A percentile compares a stretch with the other conserved stretches of the same genome.
These are phyloP conservation scores for Zenarchopterus dispar DNA, from an alignment of 2,797 vertebrate species.

Conservation along the genomic window DNA sequence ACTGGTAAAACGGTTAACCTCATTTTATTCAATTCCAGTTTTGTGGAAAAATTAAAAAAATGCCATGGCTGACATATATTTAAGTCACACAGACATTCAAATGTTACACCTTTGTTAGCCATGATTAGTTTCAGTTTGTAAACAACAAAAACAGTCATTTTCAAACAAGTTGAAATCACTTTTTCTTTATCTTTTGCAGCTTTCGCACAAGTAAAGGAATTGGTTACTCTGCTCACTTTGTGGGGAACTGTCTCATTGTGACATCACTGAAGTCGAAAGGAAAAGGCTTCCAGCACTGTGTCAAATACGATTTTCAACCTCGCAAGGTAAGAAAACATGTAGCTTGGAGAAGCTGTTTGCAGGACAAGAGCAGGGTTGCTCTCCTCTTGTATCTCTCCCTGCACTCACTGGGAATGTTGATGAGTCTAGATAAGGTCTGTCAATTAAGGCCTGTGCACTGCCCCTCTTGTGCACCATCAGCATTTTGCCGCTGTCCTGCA, in stretches of 20 bases:
- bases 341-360: slow-evolving; percentile 37
- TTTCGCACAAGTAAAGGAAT: slow-evolving; percentile 99
- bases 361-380: slow-evolving; percentile 20
- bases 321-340: slow-evolving; percentile 87
- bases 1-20: background rate
- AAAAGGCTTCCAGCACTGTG: slow-evolving; percentile 99
- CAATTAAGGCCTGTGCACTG: slow-evolving; percentile 63
- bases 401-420: slow-evolving; percentile 48
- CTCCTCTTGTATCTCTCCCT: slow-evolving; percentile 20
- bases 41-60: background rate
- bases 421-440: slow-evolving; percentile 69
- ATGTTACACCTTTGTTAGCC: background rate
- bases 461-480: slow-evolving; percentile 52
- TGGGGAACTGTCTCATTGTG: slow-evolving; percentile 98
- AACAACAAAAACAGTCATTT: background rate
- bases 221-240: slow-evolving; percentile 98
- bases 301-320: slow-evolving; percentile 98
- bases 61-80: no score
- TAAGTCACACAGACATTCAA: no score
- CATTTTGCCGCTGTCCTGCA: slow-evolving; percentile 46
- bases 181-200: slow-evolving; percentile 72
- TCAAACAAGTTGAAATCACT: background rate
- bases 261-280: slow-evolving; percentile 98
- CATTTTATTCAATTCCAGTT: background rate
- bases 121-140: no score